Conservation (phyloP, 2,888 invertebrate species). For the Tiliacea citrago region DNA sequence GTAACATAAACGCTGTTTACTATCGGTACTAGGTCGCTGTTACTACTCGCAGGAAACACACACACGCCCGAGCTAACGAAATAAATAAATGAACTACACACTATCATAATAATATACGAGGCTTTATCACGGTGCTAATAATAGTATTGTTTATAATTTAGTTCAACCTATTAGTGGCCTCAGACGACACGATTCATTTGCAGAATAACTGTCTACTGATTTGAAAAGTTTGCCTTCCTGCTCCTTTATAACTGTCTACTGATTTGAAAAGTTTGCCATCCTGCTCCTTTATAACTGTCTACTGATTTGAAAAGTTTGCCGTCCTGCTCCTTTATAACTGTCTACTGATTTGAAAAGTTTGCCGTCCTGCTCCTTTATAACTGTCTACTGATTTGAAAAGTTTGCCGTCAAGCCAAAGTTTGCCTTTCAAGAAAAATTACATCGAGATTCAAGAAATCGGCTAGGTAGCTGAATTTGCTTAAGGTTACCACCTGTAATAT, state of each 20-base stretch:
- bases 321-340: neutral
- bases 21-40: conserved; percentile 9
- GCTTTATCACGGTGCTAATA: conserved; percentile 40
- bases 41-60: conserved; percentile 40
- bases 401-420: no score
- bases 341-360: neutral
- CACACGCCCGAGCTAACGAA: neutral
- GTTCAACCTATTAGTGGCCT: conserved; percentile 14
- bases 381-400: no score
- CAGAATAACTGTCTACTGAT: neutral
- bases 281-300: neutral
- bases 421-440: neutral
- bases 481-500: neutral
- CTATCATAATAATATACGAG: conserved; percentile 41
- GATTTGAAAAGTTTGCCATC: neutral
- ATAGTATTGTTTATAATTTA: conserved; percentile 47
- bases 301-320: neutral
- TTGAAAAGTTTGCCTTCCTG: neutral
- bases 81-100: conserved; percentile 48
- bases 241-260: no score
- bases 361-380: neutral
- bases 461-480: neutral
- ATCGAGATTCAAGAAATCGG: neutral
- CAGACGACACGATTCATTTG: neutral
- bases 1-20: conserved; percentile 21